Percentiles rank a stretch among this genome's conserved stretches.
Evolutionary conservation across 2,113 vertebrate species (phyloP).

Genomic region (Microtus pennsylvanicus): DNA sequence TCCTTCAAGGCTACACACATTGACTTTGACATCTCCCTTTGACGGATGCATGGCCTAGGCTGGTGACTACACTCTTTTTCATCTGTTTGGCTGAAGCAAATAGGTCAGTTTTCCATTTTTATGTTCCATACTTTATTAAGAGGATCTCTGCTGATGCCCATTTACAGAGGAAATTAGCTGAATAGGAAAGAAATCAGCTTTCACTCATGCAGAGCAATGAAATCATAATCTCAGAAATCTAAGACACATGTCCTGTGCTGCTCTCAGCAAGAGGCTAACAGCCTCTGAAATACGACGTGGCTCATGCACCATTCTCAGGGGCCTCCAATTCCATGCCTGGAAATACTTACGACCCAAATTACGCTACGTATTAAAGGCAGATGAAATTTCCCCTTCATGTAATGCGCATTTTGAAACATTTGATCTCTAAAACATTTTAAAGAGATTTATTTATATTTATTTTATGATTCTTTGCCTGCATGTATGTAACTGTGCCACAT

Average conservation of each 20-base stretch:
- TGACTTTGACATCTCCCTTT: background rate
- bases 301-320: background rate
- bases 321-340: background rate
- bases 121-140: constrained; percentile 27
- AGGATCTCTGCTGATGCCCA: background rate
- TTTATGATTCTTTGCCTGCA: background rate
- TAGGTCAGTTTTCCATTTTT: constrained; percentile 20
- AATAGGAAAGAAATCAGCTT: constrained; percentile 27
- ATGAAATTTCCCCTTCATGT: background rate
- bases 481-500: background rate
- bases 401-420: background rate
- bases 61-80: background rate
- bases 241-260: background rate
- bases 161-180: constrained; percentile 33
- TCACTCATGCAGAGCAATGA: background rate
- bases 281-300: constrained; percentile 6
- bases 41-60: background rate
- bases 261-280: background rate
- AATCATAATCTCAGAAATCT: background rate
- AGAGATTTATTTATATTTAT: background rate
- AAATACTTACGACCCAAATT: background rate
- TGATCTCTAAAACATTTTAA: background rate
- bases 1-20: constrained; percentile 29
- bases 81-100: background rate
- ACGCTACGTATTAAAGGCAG: background rate